Evolutionary conservation across 2,888 invertebrate species (phyloP), one percentile per base, ranked within the genome.

Genomic region (Eubasilissa splendida): DNA sequence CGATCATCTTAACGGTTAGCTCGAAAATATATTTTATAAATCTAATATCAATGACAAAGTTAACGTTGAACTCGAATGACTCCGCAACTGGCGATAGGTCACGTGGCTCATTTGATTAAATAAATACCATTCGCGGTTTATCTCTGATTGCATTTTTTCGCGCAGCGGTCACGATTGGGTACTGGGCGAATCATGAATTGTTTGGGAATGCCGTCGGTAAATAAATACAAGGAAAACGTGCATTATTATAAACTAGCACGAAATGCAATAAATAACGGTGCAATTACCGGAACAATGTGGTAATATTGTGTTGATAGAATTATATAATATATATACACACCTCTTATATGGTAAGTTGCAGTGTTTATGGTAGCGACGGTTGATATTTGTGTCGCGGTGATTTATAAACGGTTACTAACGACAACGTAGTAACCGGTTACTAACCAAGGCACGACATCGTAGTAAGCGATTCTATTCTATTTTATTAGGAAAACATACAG

Each of bases 1-100:
- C 22, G 22, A 1, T 22, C 1, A 22, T 22, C 22, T 22, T 22
- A 1, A 22, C 22, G 22, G 1, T 22, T 22, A 22, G 22, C 22
- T 22, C 22, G 22, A 22, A 22, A 22, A 22, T 22, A 22, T 22
- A 22, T 22, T 22, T 22, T 22, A 22, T 22, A 22, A 22, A 22
- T 22, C 22, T 22, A 22, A 22, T 22, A 1, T 22, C 22, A 22
- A 22, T 22, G 22, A 22, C 22, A 22, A 22, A 22, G 1, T 22
- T 22, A 22, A 22, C 60, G 12, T 63, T 63, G 60, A 63, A 63
- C 60, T 31, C 60, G 12, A 63, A 11, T 63, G 60, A 63, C 60
- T 63, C 60, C 9, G 31, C 31, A 22, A 63, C 22, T 22, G 33
- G 33, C 12, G 31, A 4, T 11, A 63, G 31, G 22, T 11, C 60